A percentile compares a stretch with the other conserved stretches of the same genome.
phyloP scores from a whole-genome alignment of 2,113 vertebrate species.

The Zosterops japonicus region DNA sequence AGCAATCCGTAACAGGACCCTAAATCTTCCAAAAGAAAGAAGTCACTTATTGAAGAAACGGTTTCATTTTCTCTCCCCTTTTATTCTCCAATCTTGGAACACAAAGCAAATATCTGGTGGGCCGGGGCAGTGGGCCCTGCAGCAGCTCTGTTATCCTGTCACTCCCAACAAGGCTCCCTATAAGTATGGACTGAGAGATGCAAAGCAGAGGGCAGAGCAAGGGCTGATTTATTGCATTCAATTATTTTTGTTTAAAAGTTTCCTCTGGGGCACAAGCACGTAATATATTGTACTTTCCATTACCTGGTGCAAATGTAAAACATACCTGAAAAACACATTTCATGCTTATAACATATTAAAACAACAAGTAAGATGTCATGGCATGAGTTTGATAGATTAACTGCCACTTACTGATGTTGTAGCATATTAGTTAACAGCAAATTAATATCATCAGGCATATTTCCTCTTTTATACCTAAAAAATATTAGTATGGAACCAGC shows the following conservation, averaged over 20 bases:
- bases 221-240: slow-evolving; percentile 78
- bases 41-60: background rate
- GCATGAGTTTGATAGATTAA: slow-evolving; percentile 76
- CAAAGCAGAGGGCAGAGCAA: slow-evolving; percentile 52
- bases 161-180: slow-evolving; percentile 21
- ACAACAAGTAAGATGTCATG: slow-evolving; percentile 76
- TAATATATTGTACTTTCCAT: slow-evolving; percentile 83
- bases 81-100: background rate
- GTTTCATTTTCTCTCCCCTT: background rate
- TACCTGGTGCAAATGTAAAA: slow-evolving; percentile 81
- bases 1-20: slow-evolving; percentile 41
- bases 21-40: slow-evolving; percentile 6
- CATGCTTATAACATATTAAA: slow-evolving; percentile 76
- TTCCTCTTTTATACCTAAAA: slow-evolving; percentile 68
- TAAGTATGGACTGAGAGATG: slow-evolving; percentile 26
- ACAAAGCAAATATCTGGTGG: background rate
- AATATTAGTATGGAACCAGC: slow-evolving; percentile 50
- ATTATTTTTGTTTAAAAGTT: slow-evolving; percentile 80
- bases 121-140: background rate
- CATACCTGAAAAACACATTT: slow-evolving; percentile 80
- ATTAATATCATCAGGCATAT: slow-evolving; percentile 78
- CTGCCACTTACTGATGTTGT: slow-evolving; percentile 75
- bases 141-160: background rate
- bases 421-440: slow-evolving; percentile 78
- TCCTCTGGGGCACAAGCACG: slow-evolving; percentile 75